These are phyloP conservation scores for Sparidentex hasta DNA, from an alignment of 2,797 vertebrate genomes.

Conservation along the genomic window DNA sequence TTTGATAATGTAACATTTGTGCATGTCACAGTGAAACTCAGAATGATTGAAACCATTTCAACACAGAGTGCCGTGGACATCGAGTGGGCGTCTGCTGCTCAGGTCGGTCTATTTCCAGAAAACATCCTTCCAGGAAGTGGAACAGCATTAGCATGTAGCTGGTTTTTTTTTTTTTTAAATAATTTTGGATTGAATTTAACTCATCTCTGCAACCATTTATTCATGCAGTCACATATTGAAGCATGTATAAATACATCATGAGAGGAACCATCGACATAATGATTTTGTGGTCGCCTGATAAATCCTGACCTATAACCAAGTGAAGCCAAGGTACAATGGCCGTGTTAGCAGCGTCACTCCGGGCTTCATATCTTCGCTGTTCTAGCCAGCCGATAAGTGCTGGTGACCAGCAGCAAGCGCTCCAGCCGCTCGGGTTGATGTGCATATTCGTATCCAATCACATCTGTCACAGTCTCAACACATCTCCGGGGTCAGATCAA, in stretches of 20 bases:
- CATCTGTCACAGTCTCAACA: constrained; percentile 72
- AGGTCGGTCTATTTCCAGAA: constrained; percentile 35
- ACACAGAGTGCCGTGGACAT: constrained; percentile 31
- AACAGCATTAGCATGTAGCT: constrained; percentile 42
- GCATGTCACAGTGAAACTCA: constrained; percentile 41
- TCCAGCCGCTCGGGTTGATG: constrained; percentile 50
- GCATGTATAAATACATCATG: constrained; percentile 31
- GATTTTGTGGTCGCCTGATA: constrained; percentile 22
- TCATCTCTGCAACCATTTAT: constrained; percentile 36
- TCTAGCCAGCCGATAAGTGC: constrained; percentile 30
- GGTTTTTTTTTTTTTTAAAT: not conserved
- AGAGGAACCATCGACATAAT: not conserved
- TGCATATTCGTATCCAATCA: constrained; percentile 70
- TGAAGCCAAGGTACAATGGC: constrained; percentile 36
- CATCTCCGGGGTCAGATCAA: constrained; percentile 77
- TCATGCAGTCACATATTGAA: constrained; percentile 30
- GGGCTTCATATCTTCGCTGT: constrained; percentile 31
- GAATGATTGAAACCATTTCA: constrained; percentile 30
- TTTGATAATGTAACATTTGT: constrained; percentile 34
- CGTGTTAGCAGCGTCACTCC: constrained; percentile 23
- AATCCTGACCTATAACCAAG: constrained; percentile 38
- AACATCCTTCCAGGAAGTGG: constrained; percentile 33
- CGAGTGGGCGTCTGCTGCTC: constrained; percentile 12
- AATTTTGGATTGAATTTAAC: constrained; percentile 38
- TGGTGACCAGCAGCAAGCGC: constrained; percentile 67